Percentiles rank a stretch among this genome's conserved stretches.
These are phyloP conservation scores for Sialis lutaria DNA, from an alignment of 2,888 invertebrate genomes.

Conservation along the genomic window DNA sequence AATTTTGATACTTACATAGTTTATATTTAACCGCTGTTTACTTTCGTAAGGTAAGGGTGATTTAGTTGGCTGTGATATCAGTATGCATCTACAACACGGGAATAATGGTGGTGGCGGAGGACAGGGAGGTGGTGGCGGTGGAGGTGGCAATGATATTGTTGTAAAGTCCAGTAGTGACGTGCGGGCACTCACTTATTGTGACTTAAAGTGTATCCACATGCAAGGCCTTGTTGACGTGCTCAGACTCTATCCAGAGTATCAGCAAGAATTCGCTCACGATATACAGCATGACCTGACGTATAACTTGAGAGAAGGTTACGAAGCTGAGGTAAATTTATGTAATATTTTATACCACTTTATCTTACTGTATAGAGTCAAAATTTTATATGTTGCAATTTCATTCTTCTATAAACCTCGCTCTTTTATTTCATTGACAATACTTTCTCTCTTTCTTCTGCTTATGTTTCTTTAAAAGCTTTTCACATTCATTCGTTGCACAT, in stretches of 20 bases:
- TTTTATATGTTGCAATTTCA: too few species aligned
- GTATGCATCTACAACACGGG: conserved; percentile 52
- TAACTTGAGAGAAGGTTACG: conserved; percentile 84
- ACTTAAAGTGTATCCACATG: conserved; percentile 86
- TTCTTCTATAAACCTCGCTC: too few species aligned
- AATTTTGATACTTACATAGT: too few species aligned
- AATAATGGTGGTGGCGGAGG: conserved; percentile 32
- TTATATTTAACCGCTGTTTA: too few species aligned
- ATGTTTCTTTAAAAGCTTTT: too few species aligned
- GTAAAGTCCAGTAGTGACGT: conserved; percentile 92
- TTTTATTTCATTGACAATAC: too few species aligned
- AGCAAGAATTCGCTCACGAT: conserved; percentile 84
- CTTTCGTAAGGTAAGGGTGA: conserved; percentile 72
- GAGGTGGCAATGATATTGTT: conserved; percentile 46
- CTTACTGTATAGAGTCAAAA: too few species aligned
- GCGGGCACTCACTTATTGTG: conserved; percentile 86
- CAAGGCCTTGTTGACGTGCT: conserved; percentile 78
- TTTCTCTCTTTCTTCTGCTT: too few species aligned
- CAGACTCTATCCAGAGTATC: conserved; percentile 83
- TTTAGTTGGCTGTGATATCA: conserved; percentile 84
- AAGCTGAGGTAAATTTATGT: conserved; percentile 47
- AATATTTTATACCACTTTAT: not conserved
- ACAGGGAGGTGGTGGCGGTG: conserved; percentile 33
- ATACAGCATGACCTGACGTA: conserved; percentile 91
- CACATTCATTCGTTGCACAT: too few species aligned